These are phyloP conservation scores for Spicauda simplicius DNA, from an alignment of 2,888 invertebrate species.

Conservation along the genomic window DNA sequence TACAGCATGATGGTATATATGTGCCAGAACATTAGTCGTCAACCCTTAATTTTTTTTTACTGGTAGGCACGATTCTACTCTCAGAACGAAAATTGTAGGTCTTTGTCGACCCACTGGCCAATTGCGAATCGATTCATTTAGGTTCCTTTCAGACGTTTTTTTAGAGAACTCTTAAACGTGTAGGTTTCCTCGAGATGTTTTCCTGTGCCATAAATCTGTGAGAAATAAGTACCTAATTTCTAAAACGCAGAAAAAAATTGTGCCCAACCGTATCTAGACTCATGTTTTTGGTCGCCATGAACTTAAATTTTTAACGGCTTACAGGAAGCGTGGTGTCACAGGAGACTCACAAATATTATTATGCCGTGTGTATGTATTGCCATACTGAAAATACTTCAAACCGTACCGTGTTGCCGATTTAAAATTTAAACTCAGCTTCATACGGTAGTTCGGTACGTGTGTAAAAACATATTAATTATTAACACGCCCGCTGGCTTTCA, in stretches of 20 bases:
- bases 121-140: too few relatives aligned
- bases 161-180: too few relatives aligned
- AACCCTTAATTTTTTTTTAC: too few relatives aligned
- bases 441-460: slow-evolving; percentile 58
- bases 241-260: neutral
- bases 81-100: too few relatives aligned
- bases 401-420: slow-evolving; percentile 56
- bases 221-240: too few relatives aligned
- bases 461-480: slow-evolving; percentile 78
- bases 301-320: slow-evolving; percentile 18
- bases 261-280: neutral
- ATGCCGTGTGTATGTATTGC: slow-evolving; percentile 48
- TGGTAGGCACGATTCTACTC: too few relatives aligned
- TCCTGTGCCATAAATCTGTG: too few relatives aligned
- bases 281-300: neutral
- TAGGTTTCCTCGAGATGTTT: too few relatives aligned
- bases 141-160: too few relatives aligned
- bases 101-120: too few relatives aligned
- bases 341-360: slow-evolving; percentile 42
- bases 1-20: too few relatives aligned
- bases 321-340: slow-evolving; percentile 38
- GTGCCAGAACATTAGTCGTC: too few relatives aligned
- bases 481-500: slow-evolving; percentile 45
- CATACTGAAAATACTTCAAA: slow-evolving; percentile 57
- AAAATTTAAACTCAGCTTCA: slow-evolving; percentile 64